Base-by-base conservation (phyloP, 2,797 vertebrate species). In the Remorina albescens region DNA sequence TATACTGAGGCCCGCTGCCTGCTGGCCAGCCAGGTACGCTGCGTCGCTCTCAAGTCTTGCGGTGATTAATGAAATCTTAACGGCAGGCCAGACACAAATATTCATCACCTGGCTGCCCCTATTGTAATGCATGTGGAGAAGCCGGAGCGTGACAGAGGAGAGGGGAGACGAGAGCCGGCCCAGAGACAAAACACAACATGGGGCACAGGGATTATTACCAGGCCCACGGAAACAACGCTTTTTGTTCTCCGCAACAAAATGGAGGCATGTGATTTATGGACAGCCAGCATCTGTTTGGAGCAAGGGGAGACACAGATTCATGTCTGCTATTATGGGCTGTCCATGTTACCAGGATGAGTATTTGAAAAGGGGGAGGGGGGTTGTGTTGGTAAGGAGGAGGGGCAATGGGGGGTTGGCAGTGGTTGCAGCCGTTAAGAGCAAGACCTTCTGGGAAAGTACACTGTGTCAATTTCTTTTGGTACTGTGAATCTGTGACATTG, bases 1-100 rank as follows among this genome's bases (percentile, higher is more conserved):
- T 60, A 32, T 36, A 42, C 58, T 30, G 76, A 86, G 90, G 89
- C 90, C 88, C 41, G 79, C 88, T 91, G 88, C 87, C 89, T 88
- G 87, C 89, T 89, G 87, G 88, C 88, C 87, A 58, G 86, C 88
- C 93, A 91, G 92, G 92, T 91, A 92, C 74, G 67, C 86, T 39
- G 83, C 86, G 80, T 62, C 62, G 80, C 90, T 86, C 90, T 90
- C 87, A 89, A 92, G 90, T 89, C 86, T 80, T 71, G 59, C 44
- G 67, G 86, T 97, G 96, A 98, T 97, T 96, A 96, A 97, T 96
- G 96, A 93, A 96, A 95, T 95, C 93, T 94, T 93, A 93, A 92
- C 92, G 77, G 91, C 89, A 86, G 89, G 85, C 90, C 85, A 86
- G 93, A 94, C 94, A 94, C 93, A 93, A 93, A 92, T 93, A 94